Conservation (phyloP, 2,888 invertebrate genomes). For the Petrophora chlorosata region DNA sequence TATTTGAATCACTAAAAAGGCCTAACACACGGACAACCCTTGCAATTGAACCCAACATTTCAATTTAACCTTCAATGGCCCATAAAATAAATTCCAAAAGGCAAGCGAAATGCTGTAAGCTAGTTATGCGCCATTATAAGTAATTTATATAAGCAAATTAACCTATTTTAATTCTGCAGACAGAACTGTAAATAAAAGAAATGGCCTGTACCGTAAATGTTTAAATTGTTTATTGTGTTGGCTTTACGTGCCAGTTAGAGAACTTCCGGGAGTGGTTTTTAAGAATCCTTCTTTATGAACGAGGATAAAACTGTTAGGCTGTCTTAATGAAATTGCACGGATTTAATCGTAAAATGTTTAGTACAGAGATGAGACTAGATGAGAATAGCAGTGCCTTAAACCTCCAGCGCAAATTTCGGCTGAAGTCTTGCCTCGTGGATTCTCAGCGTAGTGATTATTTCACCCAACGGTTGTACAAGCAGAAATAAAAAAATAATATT, state of each 20-base stretch:
- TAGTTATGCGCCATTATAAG: slow-evolving; percentile 3
- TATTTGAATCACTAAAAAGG: too few relatives aligned
- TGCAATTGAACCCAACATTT: neutral
- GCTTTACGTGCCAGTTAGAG: slow-evolving; percentile 12
- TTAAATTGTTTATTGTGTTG: slow-evolving; percentile 32
- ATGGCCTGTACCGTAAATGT: slow-evolving; percentile 27
- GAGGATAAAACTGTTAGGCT: neutral
- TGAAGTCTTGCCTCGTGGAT: too few relatives aligned
- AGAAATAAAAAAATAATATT: too few relatives aligned
- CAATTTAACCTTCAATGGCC: slow-evolving; percentile 1
- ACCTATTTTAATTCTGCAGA: slow-evolving; percentile 35
- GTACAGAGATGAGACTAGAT: too few relatives aligned
- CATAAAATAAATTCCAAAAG: slow-evolving; percentile 3
- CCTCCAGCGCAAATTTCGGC: too few relatives aligned
- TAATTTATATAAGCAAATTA: slow-evolving; percentile 29
- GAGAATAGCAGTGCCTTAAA: too few relatives aligned
- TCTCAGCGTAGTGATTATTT: too few relatives aligned
- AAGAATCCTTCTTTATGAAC: too few relatives aligned
- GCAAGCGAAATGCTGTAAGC: slow-evolving; percentile 2
- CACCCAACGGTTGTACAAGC: too few relatives aligned
- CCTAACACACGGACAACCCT: too few relatives aligned
- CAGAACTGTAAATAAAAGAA: slow-evolving; percentile 32
- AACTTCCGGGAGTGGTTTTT: neutral
- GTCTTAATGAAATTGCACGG: neutral
- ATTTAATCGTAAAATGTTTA: neutral